A percentile compares a stretch with the other conserved stretches of the same genome.
Conservation (phyloP, 2,888 invertebrate species). For the Torymus auratus region DNA sequence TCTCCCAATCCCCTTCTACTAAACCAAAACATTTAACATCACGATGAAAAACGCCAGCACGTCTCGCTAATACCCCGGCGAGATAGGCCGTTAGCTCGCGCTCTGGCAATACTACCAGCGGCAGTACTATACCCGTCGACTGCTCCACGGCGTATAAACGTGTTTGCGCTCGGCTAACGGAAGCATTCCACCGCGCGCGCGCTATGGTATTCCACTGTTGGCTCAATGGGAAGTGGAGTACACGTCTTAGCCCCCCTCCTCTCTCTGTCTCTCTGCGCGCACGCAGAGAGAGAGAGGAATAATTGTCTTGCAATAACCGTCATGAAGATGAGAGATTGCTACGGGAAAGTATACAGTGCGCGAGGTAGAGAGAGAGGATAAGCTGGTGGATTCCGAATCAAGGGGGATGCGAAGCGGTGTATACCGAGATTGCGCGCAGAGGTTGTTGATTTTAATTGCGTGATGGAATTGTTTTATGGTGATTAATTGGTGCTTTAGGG, state of each 20-base stretch:
- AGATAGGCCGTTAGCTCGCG: not conserved
- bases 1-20: no score
- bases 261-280: not conserved
- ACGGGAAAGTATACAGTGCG: conserved; percentile 28
- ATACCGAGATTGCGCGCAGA: no score
- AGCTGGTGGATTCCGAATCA: not conserved
- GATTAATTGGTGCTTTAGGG: no score
- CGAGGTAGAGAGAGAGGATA: not conserved
- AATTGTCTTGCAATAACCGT: conserved; percentile 53
- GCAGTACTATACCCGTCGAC: not conserved
- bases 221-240: conserved; percentile 45
- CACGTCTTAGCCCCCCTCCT: conserved; percentile 12
- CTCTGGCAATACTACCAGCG: conserved; percentile 10
- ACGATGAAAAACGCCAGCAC: no score
- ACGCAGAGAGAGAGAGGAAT: conserved; percentile 4
- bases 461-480: no score
- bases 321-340: conserved; percentile 43
- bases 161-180: conserved; percentile 43
- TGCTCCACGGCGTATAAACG: not conserved
- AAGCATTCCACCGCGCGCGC: conserved; percentile 25
- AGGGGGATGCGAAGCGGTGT: not conserved
- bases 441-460: no score
- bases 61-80: no score
- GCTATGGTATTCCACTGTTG: conserved; percentile 31
- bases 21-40: no score